These are phyloP conservation scores for Yponomeuta plumbellus DNA, from an alignment of 2,888 invertebrate genomes.

Conservation along the genomic window DNA sequence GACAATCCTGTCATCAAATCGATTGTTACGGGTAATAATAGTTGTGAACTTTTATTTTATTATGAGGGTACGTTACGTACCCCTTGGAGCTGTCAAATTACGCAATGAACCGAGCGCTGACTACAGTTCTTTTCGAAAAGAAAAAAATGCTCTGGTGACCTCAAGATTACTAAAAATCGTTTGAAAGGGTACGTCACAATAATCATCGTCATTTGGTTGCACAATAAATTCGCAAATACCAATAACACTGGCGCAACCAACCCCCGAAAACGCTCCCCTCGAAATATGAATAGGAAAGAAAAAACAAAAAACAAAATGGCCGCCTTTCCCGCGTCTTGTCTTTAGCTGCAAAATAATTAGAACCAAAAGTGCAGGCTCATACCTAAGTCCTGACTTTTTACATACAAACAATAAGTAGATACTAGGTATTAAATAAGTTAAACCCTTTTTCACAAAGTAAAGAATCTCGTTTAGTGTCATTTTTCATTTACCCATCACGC, in stretches of 20 bases:
- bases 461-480: too few relatives aligned
- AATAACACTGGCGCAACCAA: conserved; percentile 43
- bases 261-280: conserved; percentile 51
- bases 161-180: background rate
- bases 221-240: conserved; percentile 59
- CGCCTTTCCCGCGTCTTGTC: conserved; percentile 58
- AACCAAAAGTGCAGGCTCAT: background rate
- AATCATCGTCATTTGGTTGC: conserved; percentile 18
- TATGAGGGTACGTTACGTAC: background rate
- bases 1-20: background rate
- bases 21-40: background rate
- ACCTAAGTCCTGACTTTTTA: conserved; percentile 23
- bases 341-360: conserved; percentile 3
- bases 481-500: too few relatives aligned
- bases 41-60: background rate
- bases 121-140: conserved; percentile 21
- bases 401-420: too few relatives aligned
- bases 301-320: conserved; percentile 62
- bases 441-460: too few relatives aligned
- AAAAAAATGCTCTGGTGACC: background rate
- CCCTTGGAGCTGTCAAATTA: conserved; percentile 33
- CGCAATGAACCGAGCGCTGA: conserved; percentile 67
- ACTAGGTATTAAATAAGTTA: too few relatives aligned
- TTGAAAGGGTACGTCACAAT: background rate
- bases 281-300: conserved; percentile 40